Conservation (phyloP, 1,140 invertebrate genomes). For the Megathymus violae region DNA sequence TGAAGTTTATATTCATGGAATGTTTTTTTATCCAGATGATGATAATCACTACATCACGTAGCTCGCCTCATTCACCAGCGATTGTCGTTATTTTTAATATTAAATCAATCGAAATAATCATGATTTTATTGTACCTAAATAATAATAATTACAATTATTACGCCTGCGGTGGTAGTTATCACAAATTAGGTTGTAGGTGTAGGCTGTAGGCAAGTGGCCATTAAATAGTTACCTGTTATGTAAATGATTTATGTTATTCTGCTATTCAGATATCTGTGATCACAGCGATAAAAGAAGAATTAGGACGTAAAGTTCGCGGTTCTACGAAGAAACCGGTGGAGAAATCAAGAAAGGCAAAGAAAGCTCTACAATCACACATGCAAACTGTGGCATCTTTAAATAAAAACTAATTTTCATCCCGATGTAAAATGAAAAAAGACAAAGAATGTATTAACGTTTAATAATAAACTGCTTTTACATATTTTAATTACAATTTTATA, state of each 20-base stretch:
- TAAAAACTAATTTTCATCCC: slow-evolving; percentile 13
- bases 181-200: no score
- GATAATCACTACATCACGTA: no score
- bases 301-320: slow-evolving; percentile 43
- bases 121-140: no score
- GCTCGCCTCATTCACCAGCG: no score
- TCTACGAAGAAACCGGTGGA: slow-evolving; percentile 43
- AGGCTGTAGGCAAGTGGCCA: no score
- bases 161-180: no score
- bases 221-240: no score
- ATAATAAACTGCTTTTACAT: slow-evolving; percentile 27
- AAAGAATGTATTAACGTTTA: slow-evolving; percentile 14
- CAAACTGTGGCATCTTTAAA: slow-evolving; percentile 65
- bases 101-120: no score
- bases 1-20: no score
- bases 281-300: slow-evolving; percentile 60
- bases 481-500: not conserved
- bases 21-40: no score
- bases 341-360: slow-evolving; percentile 68
- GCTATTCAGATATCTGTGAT: slow-evolving; percentile 60
- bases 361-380: slow-evolving; percentile 69
- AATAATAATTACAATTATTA: no score
- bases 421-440: not conserved
- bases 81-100: no score
- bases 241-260: not conserved